A percentile compares a stretch with the other conserved stretches of the same genome.
Conservation (phyloP, 2,113 vertebrate genomes). For the Salvelinus namaycush region DNA sequence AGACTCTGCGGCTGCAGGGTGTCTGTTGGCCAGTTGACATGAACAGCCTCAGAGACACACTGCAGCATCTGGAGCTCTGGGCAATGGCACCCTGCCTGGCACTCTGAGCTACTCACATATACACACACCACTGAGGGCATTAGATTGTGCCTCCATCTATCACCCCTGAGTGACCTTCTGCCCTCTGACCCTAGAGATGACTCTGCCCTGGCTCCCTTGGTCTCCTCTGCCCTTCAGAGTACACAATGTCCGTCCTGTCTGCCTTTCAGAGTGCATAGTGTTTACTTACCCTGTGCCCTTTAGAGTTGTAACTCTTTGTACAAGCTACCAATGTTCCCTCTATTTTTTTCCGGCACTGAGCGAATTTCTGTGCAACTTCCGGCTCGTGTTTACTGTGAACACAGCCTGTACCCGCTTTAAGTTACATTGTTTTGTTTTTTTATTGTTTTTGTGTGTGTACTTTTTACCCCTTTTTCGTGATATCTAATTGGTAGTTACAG, state of each 20-base stretch:
- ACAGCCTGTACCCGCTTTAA: no score
- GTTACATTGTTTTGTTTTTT: no score
- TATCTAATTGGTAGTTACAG: no score
- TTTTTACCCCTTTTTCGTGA: no score
- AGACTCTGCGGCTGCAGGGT: conserved; percentile 11
- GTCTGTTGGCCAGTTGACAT: conserved; percentile 31
- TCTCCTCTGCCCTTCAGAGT: conserved; percentile 14
- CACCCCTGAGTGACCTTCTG: conserved; percentile 5
- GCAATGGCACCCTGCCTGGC: conserved; percentile 3
- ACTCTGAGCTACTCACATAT: not conserved
- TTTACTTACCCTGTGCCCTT: no score
- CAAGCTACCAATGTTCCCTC: no score
- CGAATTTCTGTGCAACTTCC: no score
- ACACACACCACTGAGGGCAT: not conserved
- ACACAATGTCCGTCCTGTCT: not conserved
- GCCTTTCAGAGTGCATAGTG: no score
- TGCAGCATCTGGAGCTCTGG: conserved; percentile 39
- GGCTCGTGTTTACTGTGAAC: no score
- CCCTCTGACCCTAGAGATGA: conserved; percentile 3
- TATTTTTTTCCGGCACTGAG: no score
- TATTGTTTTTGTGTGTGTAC: no score
- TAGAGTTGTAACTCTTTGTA: no score
- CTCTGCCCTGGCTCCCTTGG: not conserved
- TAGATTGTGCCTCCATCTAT: conserved; percentile 15
- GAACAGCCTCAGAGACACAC: conserved; percentile 17